Evolutionary conservation across 2,113 vertebrate species (phyloP), one percentile per base, ranked within the genome.

Genomic region (Percina caprodes): DNA sequence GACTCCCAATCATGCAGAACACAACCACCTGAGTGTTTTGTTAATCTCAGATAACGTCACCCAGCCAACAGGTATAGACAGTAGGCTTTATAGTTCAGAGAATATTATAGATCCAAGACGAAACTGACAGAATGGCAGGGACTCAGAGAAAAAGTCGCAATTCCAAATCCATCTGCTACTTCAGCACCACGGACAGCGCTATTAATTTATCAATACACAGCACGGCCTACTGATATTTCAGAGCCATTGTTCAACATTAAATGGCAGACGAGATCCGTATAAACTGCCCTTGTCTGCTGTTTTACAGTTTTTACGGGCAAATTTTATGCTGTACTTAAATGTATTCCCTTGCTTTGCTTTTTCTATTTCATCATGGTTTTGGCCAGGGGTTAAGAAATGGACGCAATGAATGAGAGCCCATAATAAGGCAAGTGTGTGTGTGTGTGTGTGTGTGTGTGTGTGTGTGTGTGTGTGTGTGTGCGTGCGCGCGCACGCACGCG

Each of bases 401-500:
- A 62, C 35, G 74, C 56, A 48, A 45, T 65, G 24, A 54, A 63
- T 60, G 56, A 58, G 23, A 56, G 55, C 26, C 54, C 33, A 46
- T 63, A 51, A 60, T 67, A 14, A 56, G 5, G 4, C 73, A n/a
- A 1, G 39, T 16, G 11, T 3, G 30, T 30, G 30, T 30, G 30
- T 30, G 30, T 30, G 30, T 30, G 30, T 30, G 26, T 30, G 42
- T 75, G 39, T 63, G 33, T 21, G 58, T 63, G 46, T 13, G 24
- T 42, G 3, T 51, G 46, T 5, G 15, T 65, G 16, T 61, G 39
- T 24, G 49, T n/a, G 21, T 3, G 5, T 60, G 39, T 5, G 45
- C n/a, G n/a, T n/a, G n/a, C n/a, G n/a, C n/a, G n/a, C n/a, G n/a
- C n/a, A n/a, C n/a, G n/a, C n/a, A n/a, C n/a, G n/a, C n/a, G 39